Conservation (phyloP, 2,888 invertebrate species). For the Gastracanthus pulcherrimus region DNA sequence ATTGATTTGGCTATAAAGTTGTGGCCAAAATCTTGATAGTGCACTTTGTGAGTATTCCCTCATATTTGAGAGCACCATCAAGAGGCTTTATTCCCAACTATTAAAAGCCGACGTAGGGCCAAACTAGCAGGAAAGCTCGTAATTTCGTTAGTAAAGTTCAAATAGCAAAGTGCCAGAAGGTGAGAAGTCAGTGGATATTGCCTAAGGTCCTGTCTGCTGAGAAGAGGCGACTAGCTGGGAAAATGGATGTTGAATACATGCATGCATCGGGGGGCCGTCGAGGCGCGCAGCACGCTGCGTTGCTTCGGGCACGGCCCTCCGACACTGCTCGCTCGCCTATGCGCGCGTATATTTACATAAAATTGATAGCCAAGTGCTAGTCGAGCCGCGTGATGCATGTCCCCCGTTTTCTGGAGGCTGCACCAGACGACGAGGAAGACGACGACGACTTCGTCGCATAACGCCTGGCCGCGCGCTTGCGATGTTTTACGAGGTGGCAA, state of each 20-base stretch:
- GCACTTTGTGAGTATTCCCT: background rate
- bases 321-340: background rate
- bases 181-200: conserved; percentile 52
- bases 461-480: conserved; percentile 61
- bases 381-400: conserved; percentile 62
- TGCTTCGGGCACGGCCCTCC: too few relatives aligned
- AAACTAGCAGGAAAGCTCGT: conserved; percentile 19
- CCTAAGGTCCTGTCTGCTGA: conserved; percentile 38
- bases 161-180: conserved; percentile 45
- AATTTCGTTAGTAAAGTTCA: conserved; percentile 30
- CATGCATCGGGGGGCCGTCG: conserved; percentile 12
- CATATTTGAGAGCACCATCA: background rate
- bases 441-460: conserved; percentile 59
- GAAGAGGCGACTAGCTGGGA: conserved; percentile 15
- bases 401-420: conserved; percentile 60
- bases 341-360: conserved; percentile 61
- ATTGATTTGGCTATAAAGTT: background rate
- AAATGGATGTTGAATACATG: conserved; percentile 54
- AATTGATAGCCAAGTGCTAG: conserved; percentile 60
- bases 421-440: conserved; percentile 26
- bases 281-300: background rate
- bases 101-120: conserved; percentile 29
- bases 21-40: background rate
- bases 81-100: conserved; percentile 39
- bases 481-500: conserved; percentile 75